phyloP scores from a whole-genome alignment of 2,888 invertebrate species.

The Fabriciana adippe region DNA sequence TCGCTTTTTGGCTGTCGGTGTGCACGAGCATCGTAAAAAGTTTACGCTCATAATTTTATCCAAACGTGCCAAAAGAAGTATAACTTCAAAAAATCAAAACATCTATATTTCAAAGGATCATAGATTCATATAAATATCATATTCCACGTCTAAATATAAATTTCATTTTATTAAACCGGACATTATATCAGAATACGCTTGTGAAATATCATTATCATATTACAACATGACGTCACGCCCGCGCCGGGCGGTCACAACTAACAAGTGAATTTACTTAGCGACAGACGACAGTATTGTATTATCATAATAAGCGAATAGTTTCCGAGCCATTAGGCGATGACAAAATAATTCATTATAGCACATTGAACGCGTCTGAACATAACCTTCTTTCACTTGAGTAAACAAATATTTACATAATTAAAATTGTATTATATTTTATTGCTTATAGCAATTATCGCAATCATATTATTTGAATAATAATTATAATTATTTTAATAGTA shows the following conservation, averaged over 20 bases:
- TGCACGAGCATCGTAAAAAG: too few relatives aligned
- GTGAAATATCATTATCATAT: constrained; percentile 13
- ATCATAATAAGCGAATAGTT: constrained; percentile 51
- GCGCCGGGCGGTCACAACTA: too few relatives aligned
- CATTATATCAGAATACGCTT: background rate
- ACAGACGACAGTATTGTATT: constrained; percentile 41
- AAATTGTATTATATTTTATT: background rate
- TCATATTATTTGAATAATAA: background rate
- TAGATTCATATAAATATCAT: too few relatives aligned
- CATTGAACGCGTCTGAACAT: constrained; percentile 59
- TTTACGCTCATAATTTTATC: too few relatives aligned
- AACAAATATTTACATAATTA: constrained; percentile 44
- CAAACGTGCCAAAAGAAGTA: too few relatives aligned
- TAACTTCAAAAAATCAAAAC: too few relatives aligned
- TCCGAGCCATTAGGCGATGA: constrained; percentile 48
- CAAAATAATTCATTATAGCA: constrained; percentile 47
- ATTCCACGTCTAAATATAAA: background rate
- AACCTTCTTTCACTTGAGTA: constrained; percentile 52
- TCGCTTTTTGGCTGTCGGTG: too few relatives aligned
- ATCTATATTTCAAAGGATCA: too few relatives aligned
- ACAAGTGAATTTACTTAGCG: constrained; percentile 30
- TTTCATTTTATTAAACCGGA: background rate
- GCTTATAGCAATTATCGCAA: background rate
- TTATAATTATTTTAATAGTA: background rate
- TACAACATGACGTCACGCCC: constrained; percentile 9